Base-by-base conservation (phyloP, 2,113 vertebrate genomes). In the Cololabis saira region DNA sequence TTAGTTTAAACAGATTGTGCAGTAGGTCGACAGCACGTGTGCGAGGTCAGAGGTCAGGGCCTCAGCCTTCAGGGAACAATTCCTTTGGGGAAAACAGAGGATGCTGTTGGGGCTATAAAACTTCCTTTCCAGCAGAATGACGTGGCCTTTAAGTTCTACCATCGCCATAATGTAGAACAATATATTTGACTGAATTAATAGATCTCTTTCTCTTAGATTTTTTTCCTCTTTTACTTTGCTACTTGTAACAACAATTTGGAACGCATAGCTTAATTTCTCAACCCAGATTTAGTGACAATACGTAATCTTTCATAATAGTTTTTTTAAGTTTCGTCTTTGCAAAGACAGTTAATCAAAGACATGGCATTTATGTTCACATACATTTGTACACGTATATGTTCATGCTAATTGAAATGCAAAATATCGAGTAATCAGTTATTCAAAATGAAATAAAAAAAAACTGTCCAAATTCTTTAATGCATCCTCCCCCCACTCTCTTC, bases 1-100 rank as follows among this genome's bases (percentile, higher is more conserved):
- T 74, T 69, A 61, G 45, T 56, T 30, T 30, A 47, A 22, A 61
- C 60, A 62, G 58, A 47, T 60, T 45, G 52, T 77, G 67, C 62
- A 63, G 53, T 62, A 37, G 49, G 45, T 41, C 47, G 27, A 30
- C 62, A 53, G 74, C 55, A 54, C 53, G 61, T 74, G 74, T 72
- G 65, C 2, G 3, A 58, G 84, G 76, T 86, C 86, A 85, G 49
- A 81, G 84, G 82, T 85, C 70, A 82, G 62, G 55, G 71, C 54
- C 71, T 47, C 60, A 73, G 52, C 53, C 68, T 67, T 21, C n/a
- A 12, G 61, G 67, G 63, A 76, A 67, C 54, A 66, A 57, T 65
- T 74, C 54, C 59, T 56, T 9, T 22, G n/a, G 55, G n/a, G 16
- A 27, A 27, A 16, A 49, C 18, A 41, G 60, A 51, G 54, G 40